Evolutionary conservation across 2,113 vertebrate species (phyloP).

Genomic region (Orcinus orca): DNA sequence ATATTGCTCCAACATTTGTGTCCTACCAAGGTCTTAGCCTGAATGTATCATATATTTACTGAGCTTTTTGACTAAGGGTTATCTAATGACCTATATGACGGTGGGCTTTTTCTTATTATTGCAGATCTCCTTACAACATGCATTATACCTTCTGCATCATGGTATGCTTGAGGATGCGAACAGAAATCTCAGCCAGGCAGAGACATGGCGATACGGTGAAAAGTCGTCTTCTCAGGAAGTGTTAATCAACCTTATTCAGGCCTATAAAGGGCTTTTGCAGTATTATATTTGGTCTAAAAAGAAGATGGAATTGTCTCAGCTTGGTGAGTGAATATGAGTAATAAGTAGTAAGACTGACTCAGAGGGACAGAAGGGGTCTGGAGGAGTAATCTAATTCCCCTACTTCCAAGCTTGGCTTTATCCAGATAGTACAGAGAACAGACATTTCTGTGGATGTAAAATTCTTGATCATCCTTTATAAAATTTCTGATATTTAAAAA

Average conservation of each 20-base stretch:
- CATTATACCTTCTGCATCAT: slow-evolving; percentile 88
- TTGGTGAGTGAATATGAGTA: slow-evolving; percentile 79
- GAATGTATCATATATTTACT: fast-evolving
- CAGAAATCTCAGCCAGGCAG: slow-evolving; percentile 83
- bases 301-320: slow-evolving; percentile 71
- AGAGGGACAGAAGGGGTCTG: background rate
- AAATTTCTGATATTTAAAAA: background rate
- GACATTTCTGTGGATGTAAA: background rate
- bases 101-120: background rate
- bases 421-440: background rate
- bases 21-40: background rate
- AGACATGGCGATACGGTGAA: slow-evolving; percentile 91
- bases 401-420: background rate
- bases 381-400: background rate
- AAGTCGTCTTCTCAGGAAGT: slow-evolving; percentile 81
- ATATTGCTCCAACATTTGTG: background rate
- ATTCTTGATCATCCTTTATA: background rate
- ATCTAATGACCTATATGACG: background rate
- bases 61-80: background rate
- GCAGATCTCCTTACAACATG: slow-evolving; percentile 92
- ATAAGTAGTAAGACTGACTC: background rate
- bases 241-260: slow-evolving; percentile 86
- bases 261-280: slow-evolving; percentile 90
- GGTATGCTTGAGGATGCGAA: slow-evolving; percentile 88
- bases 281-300: slow-evolving; percentile 89